A percentile compares a stretch with the other conserved stretches of the same genome.
Evolutionary conservation across 2,888 invertebrate genomes (phyloP).

Genomic region (Pandemis heparana): DNA sequence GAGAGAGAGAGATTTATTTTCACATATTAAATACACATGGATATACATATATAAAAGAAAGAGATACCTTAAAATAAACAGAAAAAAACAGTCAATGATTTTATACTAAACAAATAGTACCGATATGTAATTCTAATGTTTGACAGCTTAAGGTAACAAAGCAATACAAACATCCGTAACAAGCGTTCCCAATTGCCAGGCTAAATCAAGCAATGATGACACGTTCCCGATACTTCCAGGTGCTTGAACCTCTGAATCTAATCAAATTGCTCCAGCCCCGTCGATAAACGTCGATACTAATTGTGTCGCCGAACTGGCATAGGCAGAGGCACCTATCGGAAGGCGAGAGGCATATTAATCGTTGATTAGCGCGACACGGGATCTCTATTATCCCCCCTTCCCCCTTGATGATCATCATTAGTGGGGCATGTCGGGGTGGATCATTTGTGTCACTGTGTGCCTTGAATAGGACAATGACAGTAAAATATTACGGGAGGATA

Average conservation of each 20-base stretch:
- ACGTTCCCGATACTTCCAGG: neutral
- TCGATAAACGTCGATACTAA: slow-evolving; percentile 20
- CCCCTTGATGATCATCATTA: slow-evolving; percentile 28
- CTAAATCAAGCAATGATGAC: neutral
- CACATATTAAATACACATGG: too few relatives aligned
- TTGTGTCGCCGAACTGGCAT: slow-evolving; percentile 14
- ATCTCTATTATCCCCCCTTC: slow-evolving; percentile 35
- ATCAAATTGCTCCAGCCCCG: slow-evolving; percentile 11
- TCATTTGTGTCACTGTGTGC: slow-evolving; percentile 22
- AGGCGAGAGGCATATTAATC: slow-evolving; percentile 38
- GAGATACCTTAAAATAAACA: too few relatives aligned
- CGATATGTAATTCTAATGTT: too few relatives aligned
- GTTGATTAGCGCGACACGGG: slow-evolving; percentile 37
- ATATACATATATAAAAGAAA: too few relatives aligned
- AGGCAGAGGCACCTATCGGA: slow-evolving; percentile 31
- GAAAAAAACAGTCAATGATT: too few relatives aligned
- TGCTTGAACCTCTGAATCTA: neutral
- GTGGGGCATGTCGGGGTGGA: slow-evolving; percentile 15
- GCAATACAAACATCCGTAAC: too few relatives aligned
- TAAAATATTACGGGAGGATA: slow-evolving; percentile 3
- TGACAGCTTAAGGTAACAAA: too few relatives aligned
- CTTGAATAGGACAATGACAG: slow-evolving; percentile 12
- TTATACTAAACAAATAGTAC: too few relatives aligned
- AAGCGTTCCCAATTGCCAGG: neutral
- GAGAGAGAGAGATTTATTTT: too few relatives aligned